These are phyloP conservation scores for Melinaea marsaeus DNA, from an alignment of 2,888 invertebrate genomes.

Conservation along the genomic window DNA sequence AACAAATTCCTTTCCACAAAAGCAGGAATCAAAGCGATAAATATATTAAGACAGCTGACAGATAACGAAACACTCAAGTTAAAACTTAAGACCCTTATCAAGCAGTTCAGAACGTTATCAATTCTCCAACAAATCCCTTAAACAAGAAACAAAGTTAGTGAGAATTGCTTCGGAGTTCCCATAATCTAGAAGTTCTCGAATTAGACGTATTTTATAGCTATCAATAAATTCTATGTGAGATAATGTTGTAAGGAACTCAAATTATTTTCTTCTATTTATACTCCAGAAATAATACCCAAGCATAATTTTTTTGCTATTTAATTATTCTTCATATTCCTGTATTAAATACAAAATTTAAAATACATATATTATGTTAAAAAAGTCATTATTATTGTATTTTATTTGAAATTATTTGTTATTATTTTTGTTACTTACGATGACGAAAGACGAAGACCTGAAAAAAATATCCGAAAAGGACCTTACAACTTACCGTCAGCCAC, in stretches of 20 bases:
- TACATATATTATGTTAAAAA: too few species aligned
- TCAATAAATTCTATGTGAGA: conserved; percentile 6
- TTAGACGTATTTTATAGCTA: conserved; percentile 17
- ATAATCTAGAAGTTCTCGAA: conserved; percentile 19
- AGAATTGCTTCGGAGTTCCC: conserved; percentile 17
- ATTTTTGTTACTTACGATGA: too few species aligned
- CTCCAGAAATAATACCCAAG: neutral
- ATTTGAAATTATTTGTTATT: too few species aligned
- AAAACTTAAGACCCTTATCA: conserved; percentile 32
- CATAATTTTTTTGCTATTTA: too few species aligned
- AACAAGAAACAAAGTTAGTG: conserved; percentile 23
- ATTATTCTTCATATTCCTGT: too few species aligned
- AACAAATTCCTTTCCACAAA: conserved; percentile 11
- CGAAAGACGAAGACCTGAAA: too few species aligned
- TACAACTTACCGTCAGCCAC: too few species aligned
- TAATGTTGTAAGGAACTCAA: neutral
- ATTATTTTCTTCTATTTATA: neutral
- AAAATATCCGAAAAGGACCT: too few species aligned
- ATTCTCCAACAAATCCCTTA: conserved; percentile 21
- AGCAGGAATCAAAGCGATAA: conserved; percentile 19
- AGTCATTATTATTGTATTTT: too few species aligned
- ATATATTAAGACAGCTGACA: conserved; percentile 20
- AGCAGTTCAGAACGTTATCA: conserved; percentile 31
- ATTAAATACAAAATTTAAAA: too few species aligned
- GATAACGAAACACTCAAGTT: conserved; percentile 27